Evolutionary conservation across 2,113 vertebrate genomes (phyloP), one percentile per base, ranked within the genome.

Genomic region (Petrocephalus microphthalmus): DNA sequence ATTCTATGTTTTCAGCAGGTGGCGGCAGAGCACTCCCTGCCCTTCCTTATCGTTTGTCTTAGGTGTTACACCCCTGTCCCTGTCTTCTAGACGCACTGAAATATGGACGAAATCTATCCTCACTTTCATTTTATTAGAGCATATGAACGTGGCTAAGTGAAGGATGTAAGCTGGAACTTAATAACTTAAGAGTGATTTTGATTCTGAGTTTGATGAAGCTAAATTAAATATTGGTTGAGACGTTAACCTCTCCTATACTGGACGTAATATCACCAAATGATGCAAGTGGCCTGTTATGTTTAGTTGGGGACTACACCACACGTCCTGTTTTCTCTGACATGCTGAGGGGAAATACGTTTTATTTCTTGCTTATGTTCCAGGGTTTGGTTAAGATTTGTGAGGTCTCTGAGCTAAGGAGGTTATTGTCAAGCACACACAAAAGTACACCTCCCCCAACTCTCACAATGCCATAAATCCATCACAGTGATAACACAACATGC

Each of bases 281-380:
- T 49, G 47, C 2, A 83, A 89, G 89, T 87, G 89, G 60, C 85
- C 87, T 84, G 78, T 91, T 37, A 87, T 88, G 91, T 90, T 90
- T 94, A 94, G 93, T 93, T 92, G 94, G 92, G 94, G 92, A 91
- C 89, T 88, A 91, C 91, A 93, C 84, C 85, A n/a, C 91, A 89
- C 89, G 64, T 53, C 89, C 88, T 89, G 92, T 71, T 88, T 67
- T n/a, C 10, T 19, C 51, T 51, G 13, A 52, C n/a, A 52, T 8
- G n/a, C 49, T 71, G 15, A 82, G 20, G 67, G 86, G 53, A 17
- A 15, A 67, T 25, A n/a, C 8, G 57, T 29, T 67, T 51, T 51
- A 57, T 29, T 53, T n/a, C 6, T 49, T 85, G 54, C 33, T 54
- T 53, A 52, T n/a, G 49, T 84, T 49, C 51, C 49, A 84, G 45